Base-by-base conservation (phyloP, 2,113 vertebrate genomes). In the Pyrgilauda ruficollis region DNA sequence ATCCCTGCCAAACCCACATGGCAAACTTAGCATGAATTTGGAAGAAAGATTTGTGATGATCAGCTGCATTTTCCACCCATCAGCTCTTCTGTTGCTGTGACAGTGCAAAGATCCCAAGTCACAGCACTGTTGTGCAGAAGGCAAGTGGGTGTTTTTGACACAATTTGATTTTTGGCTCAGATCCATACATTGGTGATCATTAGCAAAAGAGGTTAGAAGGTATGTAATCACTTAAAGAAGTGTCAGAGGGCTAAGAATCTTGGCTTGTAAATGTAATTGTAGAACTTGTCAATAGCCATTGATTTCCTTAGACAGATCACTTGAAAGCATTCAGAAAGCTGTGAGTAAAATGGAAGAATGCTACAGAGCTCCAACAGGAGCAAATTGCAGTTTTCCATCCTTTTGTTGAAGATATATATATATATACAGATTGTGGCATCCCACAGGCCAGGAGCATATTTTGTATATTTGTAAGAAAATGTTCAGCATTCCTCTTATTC, bases 251-350 rank as follows among this genome's bases (percentile, higher is more conserved):
- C 94, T 95, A 83, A 87, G 76, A 97, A 94, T 87, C 95, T 96
- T 93, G 90, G 72, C 92, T 96, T 97, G 97, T 96, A 98, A 97
- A 97, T 97, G 94, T 97, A 98, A 98, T 98, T 98, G 98, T 89
- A 90, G 80, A 89, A 66, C 47, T 80, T 97, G 96, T 97, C 97
- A 94, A 98, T 98, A 97, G 31, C 13, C 61, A 97, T 98, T 93
- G 97, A 98, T 97, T 95, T 93, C 49, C 55, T 68, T 62, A 94
- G 89, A 63, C 1, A 7, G 84, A 97, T 97, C 62, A 30, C 85
- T 96, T 91, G 80, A 94, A 95, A 97, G 37, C 31, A 64, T 82
- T 90, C 79, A 84, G 67, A 91, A 97, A 81, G 24, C 41, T 55
- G 39, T 10, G 22, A 93, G 44, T 64, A 80, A 94, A 81, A 80